Evolutionary conservation across 2,888 invertebrate species (phyloP), one percentile per base, ranked within the genome.

Genomic region (Tuta absoluta): DNA sequence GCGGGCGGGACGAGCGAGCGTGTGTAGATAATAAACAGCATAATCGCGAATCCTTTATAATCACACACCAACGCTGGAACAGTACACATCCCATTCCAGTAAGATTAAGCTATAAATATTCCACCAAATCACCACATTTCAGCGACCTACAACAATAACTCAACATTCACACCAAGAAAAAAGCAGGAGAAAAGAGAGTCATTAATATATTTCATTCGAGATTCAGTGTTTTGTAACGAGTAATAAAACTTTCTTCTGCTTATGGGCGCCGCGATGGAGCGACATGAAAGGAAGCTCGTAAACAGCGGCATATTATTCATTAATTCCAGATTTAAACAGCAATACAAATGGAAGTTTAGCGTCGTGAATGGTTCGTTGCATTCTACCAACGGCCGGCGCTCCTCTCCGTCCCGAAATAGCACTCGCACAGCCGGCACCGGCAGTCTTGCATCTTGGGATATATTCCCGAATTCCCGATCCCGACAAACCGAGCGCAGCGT

Each of bases 231-330:
- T 58, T 58, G 58, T 58, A 58, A 58, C 58, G 38, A 21, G 58
- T 38, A 58, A 58, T 58, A 58, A 58, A 58, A 58, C 58, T 58
- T 58, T 58, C 58, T 11, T 19, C 58, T 58, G 38, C 58, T 57
- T 19, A 37, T 57, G 57, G 57, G 57, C 57, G 57, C 37, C 17
- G 37, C 14, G 21, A 23, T 49, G 41, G 33, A 19, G 41, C 38
- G 28, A 61, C 61, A 49, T 61, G 61, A 61, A 61, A 49, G 45
- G 49, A 19, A 38, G 33, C 28, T 61, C 61, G 61, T 61, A 61
- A 61, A 61, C 61, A 24, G 49, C 49, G 48, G 61, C 60, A 62
- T 62, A 53, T 62, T 62, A 65, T 48, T 62, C 65, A 65, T 65
- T 61, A 61, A 63, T 33, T 53, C 61, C 56, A 56, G 56, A 33